Evolutionary conservation across 2,797 vertebrate species (phyloP).

Genomic region (Trichosurus vulpecula): DNA sequence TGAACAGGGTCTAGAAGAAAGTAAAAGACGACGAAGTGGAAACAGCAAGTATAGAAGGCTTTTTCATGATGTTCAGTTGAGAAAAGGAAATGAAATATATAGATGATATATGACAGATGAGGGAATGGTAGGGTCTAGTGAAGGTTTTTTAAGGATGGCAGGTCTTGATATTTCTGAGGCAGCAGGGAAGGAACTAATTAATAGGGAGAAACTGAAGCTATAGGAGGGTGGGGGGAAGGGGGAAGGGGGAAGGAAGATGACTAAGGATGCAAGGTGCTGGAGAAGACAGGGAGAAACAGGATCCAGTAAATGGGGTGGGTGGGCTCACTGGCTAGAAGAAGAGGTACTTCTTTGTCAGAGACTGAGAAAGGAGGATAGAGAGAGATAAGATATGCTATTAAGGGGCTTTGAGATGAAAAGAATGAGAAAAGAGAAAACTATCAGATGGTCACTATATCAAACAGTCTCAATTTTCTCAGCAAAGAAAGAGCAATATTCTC

Average conservation of each 20-base stretch:
- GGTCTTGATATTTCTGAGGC: too few species aligned
- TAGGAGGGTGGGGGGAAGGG: too few species aligned
- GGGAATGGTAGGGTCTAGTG: too few species aligned
- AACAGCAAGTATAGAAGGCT: background rate
- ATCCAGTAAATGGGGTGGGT: background rate
- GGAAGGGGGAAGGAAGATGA: too few species aligned
- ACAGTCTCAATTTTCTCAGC: background rate
- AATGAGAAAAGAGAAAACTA: background rate
- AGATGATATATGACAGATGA: too few species aligned
- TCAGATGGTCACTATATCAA: background rate
- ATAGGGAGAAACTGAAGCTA: background rate
- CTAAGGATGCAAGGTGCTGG: background rate
- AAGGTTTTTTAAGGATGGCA: too few species aligned
- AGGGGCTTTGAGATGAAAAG: background rate
- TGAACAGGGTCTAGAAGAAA: background rate
- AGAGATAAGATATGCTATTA: background rate
- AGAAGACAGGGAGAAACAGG: background rate
- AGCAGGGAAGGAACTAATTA: too few species aligned
- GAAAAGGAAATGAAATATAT: background rate
- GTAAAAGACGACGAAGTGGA: background rate
- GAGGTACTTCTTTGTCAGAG: background rate
- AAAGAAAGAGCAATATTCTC: background rate
- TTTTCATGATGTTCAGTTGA: background rate
- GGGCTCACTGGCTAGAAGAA: background rate
- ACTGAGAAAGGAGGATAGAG: background rate